These are phyloP conservation scores for Ceyx margarethae DNA, from an alignment of 2,113 vertebrate genomes.

Conservation along the genomic window DNA sequence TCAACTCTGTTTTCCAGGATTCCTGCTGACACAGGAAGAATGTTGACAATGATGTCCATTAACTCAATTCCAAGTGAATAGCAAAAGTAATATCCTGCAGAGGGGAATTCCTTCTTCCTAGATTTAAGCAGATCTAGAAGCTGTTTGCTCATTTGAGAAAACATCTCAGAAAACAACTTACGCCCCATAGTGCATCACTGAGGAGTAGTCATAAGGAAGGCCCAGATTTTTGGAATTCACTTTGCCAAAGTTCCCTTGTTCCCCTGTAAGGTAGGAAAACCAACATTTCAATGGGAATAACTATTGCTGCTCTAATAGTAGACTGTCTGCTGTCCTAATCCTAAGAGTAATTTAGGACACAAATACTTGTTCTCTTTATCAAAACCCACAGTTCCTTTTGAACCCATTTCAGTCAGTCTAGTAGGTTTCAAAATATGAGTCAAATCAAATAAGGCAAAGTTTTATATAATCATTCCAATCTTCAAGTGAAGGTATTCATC, in stretches of 20 bases:
- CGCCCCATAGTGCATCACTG: conserved; percentile 73
- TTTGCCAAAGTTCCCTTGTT: conserved; percentile 66
- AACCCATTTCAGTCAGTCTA: not conserved
- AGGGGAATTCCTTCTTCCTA: not conserved
- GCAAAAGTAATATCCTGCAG: not conserved
- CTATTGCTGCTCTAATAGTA: not conserved
- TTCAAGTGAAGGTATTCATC: not conserved
- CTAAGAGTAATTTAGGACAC: not conserved
- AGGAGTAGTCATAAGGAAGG: conserved; percentile 70
- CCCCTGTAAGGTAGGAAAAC: conserved; percentile 37
- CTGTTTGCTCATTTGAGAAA: not conserved
- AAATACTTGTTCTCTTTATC: not conserved
- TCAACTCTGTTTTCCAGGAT: not conserved
- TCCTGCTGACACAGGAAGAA: not conserved
- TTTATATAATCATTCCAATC: not conserved
- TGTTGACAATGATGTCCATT: not conserved
- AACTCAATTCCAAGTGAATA: not conserved
- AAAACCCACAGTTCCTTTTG: not conserved
- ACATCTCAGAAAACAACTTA: conserved; percentile 17
- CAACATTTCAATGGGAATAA: not conserved
- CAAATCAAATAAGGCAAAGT: not conserved
- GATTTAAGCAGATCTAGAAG: not conserved
- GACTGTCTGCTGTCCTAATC: not conserved
- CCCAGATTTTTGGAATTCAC: conserved; percentile 63
- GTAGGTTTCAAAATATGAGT: not conserved